Evolutionary conservation across 2,113 vertebrate species (phyloP), one percentile per base, ranked within the genome.

Genomic region (Colossoma macropomum): DNA sequence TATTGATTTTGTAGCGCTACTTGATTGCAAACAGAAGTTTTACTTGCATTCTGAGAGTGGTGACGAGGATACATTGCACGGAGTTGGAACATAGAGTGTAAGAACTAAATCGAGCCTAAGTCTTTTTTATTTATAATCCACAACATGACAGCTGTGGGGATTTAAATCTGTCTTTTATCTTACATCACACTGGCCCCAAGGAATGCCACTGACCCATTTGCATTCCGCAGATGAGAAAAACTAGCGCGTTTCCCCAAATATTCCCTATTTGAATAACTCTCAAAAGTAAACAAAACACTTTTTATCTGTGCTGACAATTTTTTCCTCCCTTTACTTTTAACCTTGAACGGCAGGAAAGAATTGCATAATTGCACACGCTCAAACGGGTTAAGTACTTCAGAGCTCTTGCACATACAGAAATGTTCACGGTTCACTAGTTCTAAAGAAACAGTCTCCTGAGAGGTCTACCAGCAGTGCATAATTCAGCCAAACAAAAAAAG

Each of bases 71-170:
- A 23, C 17, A 25, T 79, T 80, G 68, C 25, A 80, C 73, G 52
- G 52, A 63, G 62, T 52, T 72, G 30, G 69, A 73, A 56, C 50
- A 48, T 30, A 63, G 54, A 23, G 19, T 30, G 27, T 50, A 38
- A 65, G 63, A 32, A 63, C 56, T 41, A 28, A 16, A 63, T 27
- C 4, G n/a, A 62, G 59, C 12, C n/a, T 62, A 25, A 10, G 7
- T 27, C 15, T 62, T 62, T 75, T 81, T 66, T 81, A 52, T 75
- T 75, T 81, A 54, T 50, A 66, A 79, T 69, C 63, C 48, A 54
- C 50, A 50, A 41, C 59, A 50, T 34, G 80, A 81, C 71, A 75
- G 66, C 80, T 81, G 70, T 66, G 45, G 70, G 71, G 60, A 66
- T 81, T 65, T 75, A 30, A n/a, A 82, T 48, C 45, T 38, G 50